phyloP scores from a whole-genome alignment of 2,113 vertebrate species.

The Caretta caretta region DNA sequence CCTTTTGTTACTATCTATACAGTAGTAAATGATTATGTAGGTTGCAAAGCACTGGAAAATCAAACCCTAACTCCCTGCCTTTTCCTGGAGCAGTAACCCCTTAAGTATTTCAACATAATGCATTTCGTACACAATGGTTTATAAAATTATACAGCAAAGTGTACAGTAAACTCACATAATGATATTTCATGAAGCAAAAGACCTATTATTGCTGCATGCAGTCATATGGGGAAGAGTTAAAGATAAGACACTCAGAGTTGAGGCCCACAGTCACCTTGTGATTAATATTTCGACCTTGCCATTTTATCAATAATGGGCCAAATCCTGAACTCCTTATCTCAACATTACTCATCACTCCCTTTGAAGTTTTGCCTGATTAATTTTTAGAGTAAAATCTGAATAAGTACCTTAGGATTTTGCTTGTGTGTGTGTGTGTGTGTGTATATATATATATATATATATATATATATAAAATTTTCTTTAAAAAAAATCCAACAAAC shows the following conservation, averaged over 20 bases:
- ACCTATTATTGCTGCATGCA: not conserved
- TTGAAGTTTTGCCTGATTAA: slow-evolving; percentile 5
- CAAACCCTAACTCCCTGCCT: not conserved
- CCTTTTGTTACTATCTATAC: not conserved
- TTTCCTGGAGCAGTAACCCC: not conserved
- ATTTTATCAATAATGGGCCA: slow-evolving; percentile 28
- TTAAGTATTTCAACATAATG: not conserved
- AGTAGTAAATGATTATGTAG: not conserved
- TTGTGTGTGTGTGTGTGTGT: not conserved
- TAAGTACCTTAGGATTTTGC: slow-evolving; percentile 34
- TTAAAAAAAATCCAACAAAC: not conserved
- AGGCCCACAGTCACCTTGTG: slow-evolving; percentile 23
- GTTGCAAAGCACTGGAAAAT: not conserved
- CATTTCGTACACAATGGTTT: not conserved
- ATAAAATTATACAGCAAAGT: slow-evolving; percentile 12
- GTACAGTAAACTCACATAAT: not conserved
- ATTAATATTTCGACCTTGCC: slow-evolving; percentile 14
- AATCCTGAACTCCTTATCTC: slow-evolving; percentile 14
- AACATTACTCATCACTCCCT: slow-evolving; percentile 29
- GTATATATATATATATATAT: not conserved
- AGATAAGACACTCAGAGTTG: not conserved
- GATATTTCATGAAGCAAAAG: not conserved
- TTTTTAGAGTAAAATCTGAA: slow-evolving; percentile 40
- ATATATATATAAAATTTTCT: not conserved
- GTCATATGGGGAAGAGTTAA: slow-evolving; percentile 15